phyloP scores from a whole-genome alignment of 2,113 vertebrate genomes.

The Psittacula cyanocephala region DNA sequence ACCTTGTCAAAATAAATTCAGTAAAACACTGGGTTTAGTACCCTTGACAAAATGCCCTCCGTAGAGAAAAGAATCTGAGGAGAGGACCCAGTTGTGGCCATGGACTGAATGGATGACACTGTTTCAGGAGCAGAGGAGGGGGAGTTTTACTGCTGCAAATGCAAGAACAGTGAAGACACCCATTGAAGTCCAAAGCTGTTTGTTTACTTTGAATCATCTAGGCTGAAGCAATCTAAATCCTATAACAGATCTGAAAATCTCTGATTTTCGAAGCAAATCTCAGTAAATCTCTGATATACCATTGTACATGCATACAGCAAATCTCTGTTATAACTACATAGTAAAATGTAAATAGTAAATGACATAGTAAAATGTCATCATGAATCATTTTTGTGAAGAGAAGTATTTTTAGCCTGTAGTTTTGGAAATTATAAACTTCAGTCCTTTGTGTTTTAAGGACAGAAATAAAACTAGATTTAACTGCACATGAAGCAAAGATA shows the following conservation, averaged over 20 bases:
- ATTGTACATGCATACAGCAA: not conserved
- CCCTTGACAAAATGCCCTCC: not conserved
- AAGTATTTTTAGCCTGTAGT: conserved; percentile 30
- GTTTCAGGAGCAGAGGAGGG: accelerated
- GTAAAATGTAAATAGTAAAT: conserved; percentile 25
- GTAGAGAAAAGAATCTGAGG: not conserved
- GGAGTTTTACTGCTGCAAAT: not conserved
- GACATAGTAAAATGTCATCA: not conserved
- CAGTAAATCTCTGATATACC: not conserved
- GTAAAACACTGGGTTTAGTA: not conserved
- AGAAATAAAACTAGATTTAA: conserved; percentile 33
- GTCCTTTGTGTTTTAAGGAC: not conserved
- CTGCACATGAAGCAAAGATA: conserved; percentile 23
- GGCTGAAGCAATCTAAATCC: not conserved
- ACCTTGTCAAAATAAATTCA: not conserved
- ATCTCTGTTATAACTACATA: not conserved
- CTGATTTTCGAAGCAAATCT: not conserved
- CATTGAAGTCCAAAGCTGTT: not conserved
- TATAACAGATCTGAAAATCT: not conserved
- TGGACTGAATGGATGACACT: not conserved
- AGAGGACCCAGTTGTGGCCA: not conserved
- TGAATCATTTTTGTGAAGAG: not conserved
- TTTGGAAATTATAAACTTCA: not conserved
- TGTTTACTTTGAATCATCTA: not conserved
- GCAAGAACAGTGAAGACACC: not conserved